phyloP scores from a whole-genome alignment of 1,140 invertebrate genomes.

The Procambarus virginalis region DNA sequence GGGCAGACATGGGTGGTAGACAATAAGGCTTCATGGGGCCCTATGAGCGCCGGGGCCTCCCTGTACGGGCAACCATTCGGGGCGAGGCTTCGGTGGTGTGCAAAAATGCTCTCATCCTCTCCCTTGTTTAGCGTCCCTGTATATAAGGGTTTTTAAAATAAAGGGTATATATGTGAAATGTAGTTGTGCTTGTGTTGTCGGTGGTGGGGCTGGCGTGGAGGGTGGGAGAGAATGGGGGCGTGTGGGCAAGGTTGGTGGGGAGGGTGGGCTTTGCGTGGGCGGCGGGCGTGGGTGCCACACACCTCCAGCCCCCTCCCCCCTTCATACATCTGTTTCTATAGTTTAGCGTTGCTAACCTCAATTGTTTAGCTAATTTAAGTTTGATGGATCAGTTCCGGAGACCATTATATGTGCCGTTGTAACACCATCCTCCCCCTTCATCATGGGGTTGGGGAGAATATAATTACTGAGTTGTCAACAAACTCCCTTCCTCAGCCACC shows the following conservation, averaged over 20 bases:
- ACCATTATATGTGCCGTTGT: too few relatives aligned
- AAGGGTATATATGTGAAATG: background rate
- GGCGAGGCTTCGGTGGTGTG: background rate
- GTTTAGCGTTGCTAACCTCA: too few relatives aligned
- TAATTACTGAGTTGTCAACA: too few relatives aligned
- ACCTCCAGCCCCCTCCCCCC: background rate
- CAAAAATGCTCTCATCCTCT: background rate
- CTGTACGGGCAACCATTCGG: background rate
- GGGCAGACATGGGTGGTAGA: too few relatives aligned
- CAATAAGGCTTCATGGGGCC: too few relatives aligned
- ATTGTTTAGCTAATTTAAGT: too few relatives aligned
- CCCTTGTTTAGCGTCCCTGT: background rate
- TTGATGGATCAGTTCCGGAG: too few relatives aligned
- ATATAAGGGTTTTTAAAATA: background rate
- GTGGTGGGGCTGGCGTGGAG: background rate
- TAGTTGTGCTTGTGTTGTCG: background rate
- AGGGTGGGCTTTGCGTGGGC: slow-evolving; percentile 61
- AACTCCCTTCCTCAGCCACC: background rate
- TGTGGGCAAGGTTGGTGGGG: slow-evolving; percentile 20
- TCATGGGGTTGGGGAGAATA: too few relatives aligned
- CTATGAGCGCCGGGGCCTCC: background rate
- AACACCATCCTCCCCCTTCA: too few relatives aligned
- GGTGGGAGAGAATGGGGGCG: background rate
- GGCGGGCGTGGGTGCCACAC: slow-evolving; percentile 35
- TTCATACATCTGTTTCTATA: too few relatives aligned